Conservation (phyloP, 2,113 vertebrate genomes). For the Heterotis niloticus region DNA sequence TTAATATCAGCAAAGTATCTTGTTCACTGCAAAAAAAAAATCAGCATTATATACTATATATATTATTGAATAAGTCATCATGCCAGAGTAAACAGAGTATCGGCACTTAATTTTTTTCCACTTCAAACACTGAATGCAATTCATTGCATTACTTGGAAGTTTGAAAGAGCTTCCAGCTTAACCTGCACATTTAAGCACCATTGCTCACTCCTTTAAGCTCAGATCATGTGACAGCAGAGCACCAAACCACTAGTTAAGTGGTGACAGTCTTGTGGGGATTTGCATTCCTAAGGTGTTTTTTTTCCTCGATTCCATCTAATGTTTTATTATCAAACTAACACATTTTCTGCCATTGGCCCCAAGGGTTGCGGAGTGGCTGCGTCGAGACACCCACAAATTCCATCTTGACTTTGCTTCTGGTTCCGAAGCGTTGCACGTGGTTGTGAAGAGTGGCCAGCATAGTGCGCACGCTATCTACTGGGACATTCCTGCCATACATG, state of each 20-base stretch:
- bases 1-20: too few relatives aligned
- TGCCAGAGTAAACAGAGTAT: too few relatives aligned
- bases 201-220: conserved; percentile 14
- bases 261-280: neutral
- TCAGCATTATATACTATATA: too few relatives aligned
- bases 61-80: too few relatives aligned
- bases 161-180: neutral
- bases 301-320: conserved; percentile 23
- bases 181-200: conserved; percentile 15
- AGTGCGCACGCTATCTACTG: neutral
- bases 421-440: neutral
- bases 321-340: neutral
- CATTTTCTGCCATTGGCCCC: neutral
- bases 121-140: neutral
- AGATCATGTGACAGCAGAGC: neutral
- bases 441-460: neutral
- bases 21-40: too few relatives aligned
- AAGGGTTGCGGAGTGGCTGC: conserved; percentile 4
- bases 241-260: neutral
- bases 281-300: conserved; percentile 23
- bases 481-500: conserved; percentile 36
- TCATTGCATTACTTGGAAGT: neutral
- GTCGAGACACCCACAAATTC: neutral
- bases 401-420: conserved; percentile 7
- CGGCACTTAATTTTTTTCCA: conserved; percentile 5